Conservation (phyloP, 1,140 invertebrate species). For the Euwallacea similis region DNA sequence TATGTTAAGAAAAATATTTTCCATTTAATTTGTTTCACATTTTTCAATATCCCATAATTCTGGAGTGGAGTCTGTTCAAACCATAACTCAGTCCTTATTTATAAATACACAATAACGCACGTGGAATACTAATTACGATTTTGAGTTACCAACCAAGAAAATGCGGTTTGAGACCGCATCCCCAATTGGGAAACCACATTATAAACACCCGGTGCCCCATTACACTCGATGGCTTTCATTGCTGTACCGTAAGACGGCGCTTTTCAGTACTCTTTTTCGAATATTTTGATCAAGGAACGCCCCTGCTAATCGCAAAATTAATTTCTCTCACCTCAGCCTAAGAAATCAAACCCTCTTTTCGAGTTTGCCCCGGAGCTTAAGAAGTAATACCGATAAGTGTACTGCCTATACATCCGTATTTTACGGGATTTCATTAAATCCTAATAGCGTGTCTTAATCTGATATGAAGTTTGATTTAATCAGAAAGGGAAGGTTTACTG, state of each 20-base stretch:
- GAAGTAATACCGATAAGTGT: too few species aligned
- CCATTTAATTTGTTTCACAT: too few species aligned
- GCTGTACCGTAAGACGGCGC: conserved; percentile 26
- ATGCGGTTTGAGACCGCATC: conserved; percentile 34
- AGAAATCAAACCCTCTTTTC: too few species aligned
- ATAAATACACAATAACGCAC: conserved; percentile 37
- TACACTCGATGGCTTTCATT: conserved; percentile 31
- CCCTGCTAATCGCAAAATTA: too few species aligned
- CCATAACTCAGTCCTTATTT: conserved; percentile 19
- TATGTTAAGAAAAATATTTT: too few species aligned
- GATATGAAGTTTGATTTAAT: neutral
- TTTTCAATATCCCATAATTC: too few species aligned
- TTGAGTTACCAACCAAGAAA: conserved; percentile 37
- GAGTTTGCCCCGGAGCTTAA: too few species aligned
- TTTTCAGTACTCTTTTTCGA: conserved; percentile 16
- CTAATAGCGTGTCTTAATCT: neutral
- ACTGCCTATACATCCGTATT: too few species aligned
- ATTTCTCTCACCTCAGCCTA: too few species aligned
- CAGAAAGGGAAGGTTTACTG: neutral
- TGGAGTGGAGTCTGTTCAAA: too few species aligned
- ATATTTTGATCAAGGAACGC: neutral
- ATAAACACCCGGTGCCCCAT: conserved; percentile 39
- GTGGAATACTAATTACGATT: conserved; percentile 41
- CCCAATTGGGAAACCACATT: conserved; percentile 41
- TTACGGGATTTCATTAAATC: neutral